Evolutionary conservation across 2,797 vertebrate genomes (phyloP).

Genomic region (Sarcoramphus papa): DNA sequence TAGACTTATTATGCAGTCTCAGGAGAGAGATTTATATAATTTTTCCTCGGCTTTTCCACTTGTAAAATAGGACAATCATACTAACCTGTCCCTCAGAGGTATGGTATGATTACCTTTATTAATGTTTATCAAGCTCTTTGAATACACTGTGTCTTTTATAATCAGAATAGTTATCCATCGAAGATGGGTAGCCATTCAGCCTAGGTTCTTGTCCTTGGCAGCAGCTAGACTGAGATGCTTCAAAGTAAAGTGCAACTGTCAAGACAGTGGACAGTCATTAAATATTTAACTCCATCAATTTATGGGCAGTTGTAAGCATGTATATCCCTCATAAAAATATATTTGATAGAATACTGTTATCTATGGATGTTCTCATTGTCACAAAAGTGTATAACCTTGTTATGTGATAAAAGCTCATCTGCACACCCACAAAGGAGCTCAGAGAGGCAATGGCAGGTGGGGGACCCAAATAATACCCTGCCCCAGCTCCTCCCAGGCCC

Average conservation of each 20-base stretch:
- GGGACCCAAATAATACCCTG: background rate
- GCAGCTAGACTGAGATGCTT: background rate
- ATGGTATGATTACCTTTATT: background rate
- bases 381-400: background rate
- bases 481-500: background rate
- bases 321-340: background rate
- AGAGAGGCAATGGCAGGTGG: background rate
- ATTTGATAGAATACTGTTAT: background rate
- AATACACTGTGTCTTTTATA: background rate
- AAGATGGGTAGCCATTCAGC: background rate
- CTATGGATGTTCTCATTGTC: background rate
- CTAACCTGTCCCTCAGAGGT: background rate
- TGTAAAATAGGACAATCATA: background rate
- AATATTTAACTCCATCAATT: background rate
- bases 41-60: background rate
- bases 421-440: background rate
- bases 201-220: background rate
- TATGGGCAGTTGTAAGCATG: background rate
- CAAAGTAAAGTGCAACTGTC: background rate
- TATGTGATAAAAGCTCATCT: background rate
- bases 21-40: background rate
- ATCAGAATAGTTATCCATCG: background rate
- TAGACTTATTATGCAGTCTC: background rate
- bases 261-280: background rate
- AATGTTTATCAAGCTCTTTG: background rate